A percentile compares a stretch with the other conserved stretches of the same genome.
Conservation (phyloP, 2,113 vertebrate genomes). For the Drymodes brunneopygia region DNA sequence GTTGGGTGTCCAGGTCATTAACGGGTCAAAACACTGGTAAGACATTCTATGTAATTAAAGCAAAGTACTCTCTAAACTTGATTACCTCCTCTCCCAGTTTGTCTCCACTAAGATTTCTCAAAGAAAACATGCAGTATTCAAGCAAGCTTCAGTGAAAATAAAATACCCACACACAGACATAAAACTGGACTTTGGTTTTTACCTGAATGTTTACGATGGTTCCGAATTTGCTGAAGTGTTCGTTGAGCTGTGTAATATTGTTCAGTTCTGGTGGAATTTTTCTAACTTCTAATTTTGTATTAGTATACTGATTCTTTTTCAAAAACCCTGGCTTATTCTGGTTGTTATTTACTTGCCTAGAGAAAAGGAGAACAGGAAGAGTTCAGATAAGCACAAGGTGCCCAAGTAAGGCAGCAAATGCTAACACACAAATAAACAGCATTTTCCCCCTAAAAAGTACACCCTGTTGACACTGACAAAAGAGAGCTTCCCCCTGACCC, state of each 20-base stretch:
- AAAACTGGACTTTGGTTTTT: neutral
- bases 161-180: neutral
- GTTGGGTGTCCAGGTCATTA: neutral
- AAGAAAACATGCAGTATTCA: neutral
- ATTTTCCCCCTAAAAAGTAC: neutral
- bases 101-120: neutral
- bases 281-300: constrained; percentile 94
- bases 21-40: neutral
- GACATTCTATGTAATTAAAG: neutral
- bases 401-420: neutral
- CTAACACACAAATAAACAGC: neutral
- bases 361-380: neutral
- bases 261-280: constrained; percentile 94
- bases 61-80: neutral
- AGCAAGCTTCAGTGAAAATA: neutral
- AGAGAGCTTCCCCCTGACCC: neutral
- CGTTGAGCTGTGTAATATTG: constrained; percentile 95
- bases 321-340: constrained; percentile 87
- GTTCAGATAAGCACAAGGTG: neutral
- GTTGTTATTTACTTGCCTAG: constrained; percentile 86
- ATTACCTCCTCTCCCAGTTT: neutral
- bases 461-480: neutral
- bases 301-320: constrained; percentile 89
- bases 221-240: constrained; percentile 98
- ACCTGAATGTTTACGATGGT: constrained; percentile 99